Evolutionary conservation across 2,888 invertebrate genomes (phyloP).

Genomic region (Adineta ricciae): DNA sequence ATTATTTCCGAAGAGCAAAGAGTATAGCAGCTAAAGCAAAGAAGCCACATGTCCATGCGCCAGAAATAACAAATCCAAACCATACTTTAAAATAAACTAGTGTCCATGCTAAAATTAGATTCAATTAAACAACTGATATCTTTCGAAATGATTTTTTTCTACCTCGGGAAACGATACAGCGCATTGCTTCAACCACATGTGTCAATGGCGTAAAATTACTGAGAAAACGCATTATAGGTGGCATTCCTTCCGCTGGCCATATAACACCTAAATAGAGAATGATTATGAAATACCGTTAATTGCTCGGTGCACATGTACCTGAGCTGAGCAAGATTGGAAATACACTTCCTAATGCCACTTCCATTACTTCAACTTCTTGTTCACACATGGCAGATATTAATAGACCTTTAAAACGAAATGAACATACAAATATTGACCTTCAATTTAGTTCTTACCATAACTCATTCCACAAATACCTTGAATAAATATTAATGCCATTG

Average conservation of each 20-base stretch:
- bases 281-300: not conserved
- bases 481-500: slow-evolving; percentile 71
- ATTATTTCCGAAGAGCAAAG: slow-evolving; percentile 20
- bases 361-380: slow-evolving; percentile 80
- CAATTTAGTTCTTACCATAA: slow-evolving; percentile 60
- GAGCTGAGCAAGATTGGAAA: slow-evolving; percentile 74
- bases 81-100: slow-evolving; percentile 27
- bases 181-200: slow-evolving; percentile 64
- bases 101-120: slow-evolving; percentile 24
- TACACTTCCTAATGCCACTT: slow-evolving; percentile 80
- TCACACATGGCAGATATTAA: slow-evolving; percentile 84
- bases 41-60: slow-evolving; percentile 28
- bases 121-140: not conserved
- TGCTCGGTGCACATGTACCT: slow-evolving; percentile 56
- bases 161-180: slow-evolving; percentile 55
- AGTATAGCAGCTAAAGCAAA: slow-evolving; percentile 29
- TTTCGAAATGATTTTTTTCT: not conserved
- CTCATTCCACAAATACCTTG: slow-evolving; percentile 92
- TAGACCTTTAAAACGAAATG: slow-evolving; percentile 51
- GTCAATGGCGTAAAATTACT: slow-evolving; percentile 69
- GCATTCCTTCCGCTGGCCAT: slow-evolving; percentile 94
- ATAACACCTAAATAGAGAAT: slow-evolving; percentile 64
- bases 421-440: slow-evolving; percentile 59
- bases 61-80: slow-evolving; percentile 29
- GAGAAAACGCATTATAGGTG: slow-evolving; percentile 64